Evolutionary conservation across 1,140 invertebrate genomes (phyloP).

Genomic region (Lepidurus arcticus): DNA sequence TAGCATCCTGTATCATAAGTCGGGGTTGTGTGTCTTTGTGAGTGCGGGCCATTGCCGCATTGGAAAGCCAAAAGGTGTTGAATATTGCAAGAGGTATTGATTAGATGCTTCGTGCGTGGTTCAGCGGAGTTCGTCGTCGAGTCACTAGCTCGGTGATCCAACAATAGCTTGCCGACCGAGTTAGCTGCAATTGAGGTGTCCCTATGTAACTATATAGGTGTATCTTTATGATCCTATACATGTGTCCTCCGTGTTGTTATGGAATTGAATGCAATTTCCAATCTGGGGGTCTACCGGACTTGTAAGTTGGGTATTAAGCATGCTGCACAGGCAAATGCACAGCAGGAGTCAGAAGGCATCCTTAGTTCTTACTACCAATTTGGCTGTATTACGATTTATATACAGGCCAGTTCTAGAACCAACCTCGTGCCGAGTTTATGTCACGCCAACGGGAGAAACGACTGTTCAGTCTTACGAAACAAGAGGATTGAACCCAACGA

Average conservation of each 20-base stretch:
- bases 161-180: neutral
- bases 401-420: no score
- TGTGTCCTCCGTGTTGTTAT: neutral
- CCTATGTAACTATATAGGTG: neutral
- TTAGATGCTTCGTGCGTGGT: neutral
- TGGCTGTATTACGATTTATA: no score
- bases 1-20: neutral
- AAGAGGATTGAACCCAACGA: no score
- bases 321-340: no score
- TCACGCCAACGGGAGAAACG: no score
- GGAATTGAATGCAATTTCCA: neutral
- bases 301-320: neutral
- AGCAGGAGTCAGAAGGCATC: no score
- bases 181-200: neutral
- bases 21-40: neutral
- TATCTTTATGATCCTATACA: neutral
- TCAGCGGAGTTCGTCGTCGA: neutral
- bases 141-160: neutral
- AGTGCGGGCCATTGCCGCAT: neutral
- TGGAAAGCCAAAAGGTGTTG: slow-evolving; percentile 17
- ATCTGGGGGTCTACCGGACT: neutral
- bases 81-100: slow-evolving; percentile 16
- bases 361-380: no score
- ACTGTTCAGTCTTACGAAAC: no score
- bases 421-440: no score